Base-by-base conservation (phyloP, 1,140 invertebrate genomes). In the Drosophila truncata region DNA sequence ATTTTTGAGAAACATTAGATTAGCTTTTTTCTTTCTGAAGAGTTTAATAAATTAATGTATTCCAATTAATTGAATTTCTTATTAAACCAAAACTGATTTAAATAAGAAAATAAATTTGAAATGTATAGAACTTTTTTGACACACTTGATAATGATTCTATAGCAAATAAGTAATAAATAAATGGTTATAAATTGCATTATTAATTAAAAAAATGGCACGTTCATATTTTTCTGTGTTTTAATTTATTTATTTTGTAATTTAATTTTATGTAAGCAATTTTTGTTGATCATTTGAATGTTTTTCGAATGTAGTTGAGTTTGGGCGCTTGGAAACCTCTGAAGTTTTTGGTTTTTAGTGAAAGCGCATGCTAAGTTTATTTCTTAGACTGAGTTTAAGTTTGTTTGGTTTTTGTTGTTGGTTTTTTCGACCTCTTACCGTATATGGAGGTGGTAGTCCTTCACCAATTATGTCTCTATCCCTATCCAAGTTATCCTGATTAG, bases 371-470 rank as follows among this genome's bases (percentile, higher is more conserved):
- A 55, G 62, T 44, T 67, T 71, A n/a, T 47, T 61, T 61, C 29
- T 63, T 31, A 55, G 55, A 31, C 55, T 55, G 50, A 11, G 55
- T 27, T 63, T 63, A 27, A 2, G 11, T 50, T 70, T 35, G 14
- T 39, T 75, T 50, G 16, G 55, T 65, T 64, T 64, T 46, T 35
- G 52, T 62, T 69, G 42, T 65, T 75, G 57, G 33, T 50, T 63
- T 65, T 59, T 10, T 70, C 10, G 57, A 64, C 88, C 93, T 94
- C 93, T 93, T 94, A 96, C 95, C 94, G 96, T 96, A 93, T 97
- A 97, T 63, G 97, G 96, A 71, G 96, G 96, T 90, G 95, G 95
- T 71, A 95, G 94, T 81, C 94, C 94, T 88, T 94, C 94, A 90
- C 94, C 93, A 91, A 91, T 87, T 82, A 92, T 92, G 78, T 94